Evolutionary conservation across 2,888 invertebrate species (phyloP), one percentile per base, ranked within the genome.

Genomic region (Nemotelus pantherinus): DNA sequence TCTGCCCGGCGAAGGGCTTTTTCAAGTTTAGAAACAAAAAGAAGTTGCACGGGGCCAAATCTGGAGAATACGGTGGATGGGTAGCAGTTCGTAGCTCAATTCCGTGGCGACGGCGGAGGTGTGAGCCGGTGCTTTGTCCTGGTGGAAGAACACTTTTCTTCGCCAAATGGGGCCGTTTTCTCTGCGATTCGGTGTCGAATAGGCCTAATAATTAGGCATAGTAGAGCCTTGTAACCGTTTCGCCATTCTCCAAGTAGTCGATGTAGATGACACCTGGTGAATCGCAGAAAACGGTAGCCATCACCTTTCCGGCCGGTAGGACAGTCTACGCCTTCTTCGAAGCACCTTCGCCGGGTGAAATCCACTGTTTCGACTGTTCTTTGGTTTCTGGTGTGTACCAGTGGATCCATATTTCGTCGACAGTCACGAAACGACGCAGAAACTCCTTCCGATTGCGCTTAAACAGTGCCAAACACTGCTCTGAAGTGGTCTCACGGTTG

Each of bases 361-460:
- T 77, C 68, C 58, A 77, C 68, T 77, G 76, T 77, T 76, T 76
- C 55, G 76, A 76, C 67, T 76, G 67, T 76, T 76, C 76, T 45
- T 77, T 68, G 57, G 68, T 68, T 57, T 77, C 68, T 67, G 76
- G 57, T 57, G 76, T 68, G 57, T 68, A 57, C 67, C 67, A 57
- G 55, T 70, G 70, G 41, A 70, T 25, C 53, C 70, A 70, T 70
- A 55, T 25, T 70, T 70, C 39, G 70, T 45, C 68, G 68, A 25
- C 25, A 1, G 68, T 70, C 53, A 39, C 55, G 53, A 70, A 70
- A 50, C 70, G 70, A 63, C 41, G 63, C 63, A 41, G 39, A 63
- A 63, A 63, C 63, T 63, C 43, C 10, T 58, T 58, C 58, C n/a
- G 58, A 58, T 58, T 58, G 25, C 25, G 58, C 63, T 63, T 41